These are phyloP conservation scores for Archaeoteleia sp. DNA, from an alignment of 2,888 invertebrate genomes.

Conservation along the genomic window DNA sequence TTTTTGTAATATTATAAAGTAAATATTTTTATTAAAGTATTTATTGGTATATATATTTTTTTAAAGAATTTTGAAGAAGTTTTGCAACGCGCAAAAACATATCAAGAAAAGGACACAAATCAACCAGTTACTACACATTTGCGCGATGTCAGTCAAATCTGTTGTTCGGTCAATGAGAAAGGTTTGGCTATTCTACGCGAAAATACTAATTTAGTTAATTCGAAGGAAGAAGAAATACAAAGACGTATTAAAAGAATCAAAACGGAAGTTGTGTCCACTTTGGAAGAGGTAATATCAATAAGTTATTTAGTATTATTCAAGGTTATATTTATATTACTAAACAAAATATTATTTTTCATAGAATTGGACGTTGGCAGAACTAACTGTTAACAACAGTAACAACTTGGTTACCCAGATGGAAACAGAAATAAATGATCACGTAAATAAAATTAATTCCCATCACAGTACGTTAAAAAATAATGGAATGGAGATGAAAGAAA, in stretches of 20 bases:
- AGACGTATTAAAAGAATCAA: conserved; percentile 55
- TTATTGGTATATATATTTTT: conserved; percentile 19
- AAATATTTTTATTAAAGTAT: conserved; percentile 24
- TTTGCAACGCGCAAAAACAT: conserved; percentile 40
- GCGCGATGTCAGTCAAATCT: conserved; percentile 47
- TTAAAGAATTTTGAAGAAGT: conserved; percentile 54
- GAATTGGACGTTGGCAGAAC: conserved; percentile 59
- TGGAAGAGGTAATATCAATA: conserved; percentile 58
- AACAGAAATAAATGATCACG: conserved; percentile 55
- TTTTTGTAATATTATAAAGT: background rate
- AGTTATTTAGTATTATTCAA: conserved; percentile 11
- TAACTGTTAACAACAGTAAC: conserved; percentile 54
- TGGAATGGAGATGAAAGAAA: conserved; percentile 54
- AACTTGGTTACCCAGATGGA: conserved; percentile 60
- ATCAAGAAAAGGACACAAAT: conserved; percentile 39
- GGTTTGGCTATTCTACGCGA: conserved; percentile 40
- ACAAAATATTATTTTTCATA: conserved; percentile 34
- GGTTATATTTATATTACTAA: conserved; percentile 7
- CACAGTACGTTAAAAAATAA: conserved; percentile 55
- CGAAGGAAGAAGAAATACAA: conserved; percentile 57
- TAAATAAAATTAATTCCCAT: conserved; percentile 55
- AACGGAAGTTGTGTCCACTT: conserved; percentile 51
- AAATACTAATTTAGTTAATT: conserved; percentile 46
- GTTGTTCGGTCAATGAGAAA: conserved; percentile 50
- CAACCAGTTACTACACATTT: conserved; percentile 52